Conservation (phyloP, 2,113 vertebrate genomes). For the Anguilla rostrata region DNA sequence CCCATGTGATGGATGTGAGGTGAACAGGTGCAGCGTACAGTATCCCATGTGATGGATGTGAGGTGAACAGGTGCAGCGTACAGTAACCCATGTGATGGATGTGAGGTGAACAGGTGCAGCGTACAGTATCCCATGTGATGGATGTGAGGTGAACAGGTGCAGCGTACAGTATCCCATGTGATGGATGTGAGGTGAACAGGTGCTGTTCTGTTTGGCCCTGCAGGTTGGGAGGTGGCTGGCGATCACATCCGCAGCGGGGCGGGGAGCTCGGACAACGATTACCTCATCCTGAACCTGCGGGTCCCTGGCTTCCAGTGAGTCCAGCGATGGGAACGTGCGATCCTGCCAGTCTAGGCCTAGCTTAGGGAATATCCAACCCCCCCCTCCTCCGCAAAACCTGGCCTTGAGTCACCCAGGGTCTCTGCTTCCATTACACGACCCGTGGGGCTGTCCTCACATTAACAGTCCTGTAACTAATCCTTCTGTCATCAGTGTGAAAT, state of each 20-base stretch:
- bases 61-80: not conserved
- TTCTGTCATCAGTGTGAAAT: too few relatives aligned
- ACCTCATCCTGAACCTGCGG: conserved; percentile 90
- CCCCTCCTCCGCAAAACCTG: too few relatives aligned
- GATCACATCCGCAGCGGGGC: conserved; percentile 88
- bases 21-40: not conserved
- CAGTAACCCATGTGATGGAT: not conserved
- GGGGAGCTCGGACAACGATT: conserved; percentile 94
- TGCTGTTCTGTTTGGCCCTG: not conserved
- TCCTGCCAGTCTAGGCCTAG: not conserved
- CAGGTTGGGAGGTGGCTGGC: conserved; percentile 95
- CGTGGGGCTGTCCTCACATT: too few relatives aligned
- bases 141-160: too few relatives aligned
- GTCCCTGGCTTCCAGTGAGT: conserved; percentile 94
- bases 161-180: not conserved
- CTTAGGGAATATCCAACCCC: not conserved
- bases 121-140: too few relatives aligned
- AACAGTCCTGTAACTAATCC: too few relatives aligned
- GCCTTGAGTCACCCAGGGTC: too few relatives aligned
- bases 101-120: not conserved
- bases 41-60: not conserved
- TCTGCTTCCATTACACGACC: too few relatives aligned
- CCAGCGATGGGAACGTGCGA: not conserved
- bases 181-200: not conserved
- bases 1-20: too few relatives aligned